Conservation (phyloP, 2,888 invertebrate species). For the Mesopsocus fuscifrons region DNA sequence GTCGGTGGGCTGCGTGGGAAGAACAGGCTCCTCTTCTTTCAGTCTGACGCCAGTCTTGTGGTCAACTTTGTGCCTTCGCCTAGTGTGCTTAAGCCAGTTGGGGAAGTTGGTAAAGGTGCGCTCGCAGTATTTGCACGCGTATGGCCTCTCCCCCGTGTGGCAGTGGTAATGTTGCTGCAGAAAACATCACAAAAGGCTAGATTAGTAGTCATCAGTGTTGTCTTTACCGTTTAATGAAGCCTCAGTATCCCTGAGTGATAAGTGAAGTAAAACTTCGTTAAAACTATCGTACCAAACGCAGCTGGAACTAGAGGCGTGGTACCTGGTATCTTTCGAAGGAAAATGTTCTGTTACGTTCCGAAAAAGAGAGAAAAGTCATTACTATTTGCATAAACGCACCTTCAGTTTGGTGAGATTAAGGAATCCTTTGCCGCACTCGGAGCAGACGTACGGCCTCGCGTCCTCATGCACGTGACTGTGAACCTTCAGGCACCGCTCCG, state of each 20-base stretch:
- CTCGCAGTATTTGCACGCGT: conserved; percentile 33
- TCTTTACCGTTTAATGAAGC: too few relatives aligned
- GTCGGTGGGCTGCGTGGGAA: neutral
- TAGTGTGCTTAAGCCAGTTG: conserved; percentile 37
- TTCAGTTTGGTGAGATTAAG: conserved; percentile 34
- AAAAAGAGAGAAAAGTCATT: too few relatives aligned
- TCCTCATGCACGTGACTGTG: conserved; percentile 33
- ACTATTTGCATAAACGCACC: too few relatives aligned
- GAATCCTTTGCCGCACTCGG: conserved; percentile 35
- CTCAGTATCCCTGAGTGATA: too few relatives aligned
- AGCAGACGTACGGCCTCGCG: conserved; percentile 32
- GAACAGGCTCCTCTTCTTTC: neutral
- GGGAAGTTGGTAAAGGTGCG: conserved; percentile 35
- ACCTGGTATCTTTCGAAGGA: too few relatives aligned
- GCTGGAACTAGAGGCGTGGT: too few relatives aligned
- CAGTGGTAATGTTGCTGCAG: conserved; percentile 36
- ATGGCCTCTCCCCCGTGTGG: conserved; percentile 34
- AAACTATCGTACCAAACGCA: neutral
- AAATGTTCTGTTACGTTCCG: too few relatives aligned
- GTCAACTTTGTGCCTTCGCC: conserved; percentile 27
- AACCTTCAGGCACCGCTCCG: conserved; percentile 35
- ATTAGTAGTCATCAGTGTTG: too few relatives aligned
- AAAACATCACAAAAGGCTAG: conserved; percentile 19
- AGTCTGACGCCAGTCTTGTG: conserved; percentile 4
- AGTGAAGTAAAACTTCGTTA: too few relatives aligned